These are phyloP conservation scores for Xanthorhoe spadicearia DNA, from an alignment of 2,888 invertebrate genomes.

Conservation along the genomic window DNA sequence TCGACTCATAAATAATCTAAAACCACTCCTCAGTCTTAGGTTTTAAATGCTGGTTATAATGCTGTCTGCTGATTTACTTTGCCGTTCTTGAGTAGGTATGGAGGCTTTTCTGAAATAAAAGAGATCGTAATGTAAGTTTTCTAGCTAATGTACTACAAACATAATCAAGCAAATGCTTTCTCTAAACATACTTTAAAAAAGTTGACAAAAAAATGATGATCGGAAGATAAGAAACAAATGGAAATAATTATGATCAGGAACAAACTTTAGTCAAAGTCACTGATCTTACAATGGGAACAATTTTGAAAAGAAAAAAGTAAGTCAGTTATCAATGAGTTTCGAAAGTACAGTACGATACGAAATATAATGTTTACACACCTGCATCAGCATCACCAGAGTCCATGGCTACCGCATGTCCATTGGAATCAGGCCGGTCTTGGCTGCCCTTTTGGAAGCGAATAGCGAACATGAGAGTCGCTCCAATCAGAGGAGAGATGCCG, in stretches of 20 bases:
- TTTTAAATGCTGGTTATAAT: constrained; percentile 48
- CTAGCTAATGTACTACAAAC: neutral
- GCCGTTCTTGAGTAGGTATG: constrained; percentile 53
- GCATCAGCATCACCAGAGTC: constrained; percentile 44
- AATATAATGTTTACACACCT: constrained; percentile 55
- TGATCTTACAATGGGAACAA: neutral
- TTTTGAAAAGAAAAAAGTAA: neutral
- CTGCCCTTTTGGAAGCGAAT: constrained; percentile 54
- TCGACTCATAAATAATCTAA: constrained; percentile 13
- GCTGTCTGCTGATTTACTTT: constrained; percentile 48
- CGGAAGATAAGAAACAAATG: neutral
- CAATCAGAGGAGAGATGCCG: constrained; percentile 93
- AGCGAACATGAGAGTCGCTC: constrained; percentile 87
- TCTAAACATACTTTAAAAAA: neutral
- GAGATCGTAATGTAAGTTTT: constrained; percentile 6
- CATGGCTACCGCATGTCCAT: constrained; percentile 54
- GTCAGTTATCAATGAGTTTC: neutral
- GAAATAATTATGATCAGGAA: no score
- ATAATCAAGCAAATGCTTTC: neutral
- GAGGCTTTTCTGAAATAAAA: constrained; percentile 59
- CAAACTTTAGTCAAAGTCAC: neutral
- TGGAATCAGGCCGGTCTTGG: constrained; percentile 38
- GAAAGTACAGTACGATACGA: neutral
- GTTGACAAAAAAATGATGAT: neutral
- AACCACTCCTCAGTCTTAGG: constrained; percentile 21